Base-by-base conservation (phyloP, 2,113 vertebrate genomes). In the Corapipo altera region DNA sequence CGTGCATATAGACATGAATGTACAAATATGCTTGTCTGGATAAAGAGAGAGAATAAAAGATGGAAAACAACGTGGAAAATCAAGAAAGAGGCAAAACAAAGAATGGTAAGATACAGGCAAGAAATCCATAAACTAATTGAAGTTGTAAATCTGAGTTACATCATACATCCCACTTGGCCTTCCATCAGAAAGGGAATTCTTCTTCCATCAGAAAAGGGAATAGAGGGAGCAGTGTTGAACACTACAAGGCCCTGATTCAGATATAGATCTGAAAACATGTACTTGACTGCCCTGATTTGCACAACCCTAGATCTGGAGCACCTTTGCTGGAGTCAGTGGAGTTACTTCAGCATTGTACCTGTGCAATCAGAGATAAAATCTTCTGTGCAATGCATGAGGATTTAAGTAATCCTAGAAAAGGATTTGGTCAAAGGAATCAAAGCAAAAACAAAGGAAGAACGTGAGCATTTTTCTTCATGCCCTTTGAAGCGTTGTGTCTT, bases 381-480 rank as follows among this genome's bases (percentile, higher is more conserved):
- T 87, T 75, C 70, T 69, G 21, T 43, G 33, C 18, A 15, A 4
- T n/a, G 33, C 16, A 39, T 65, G 55, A 71, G 61, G 30, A 74
- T 52, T 83, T 62, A 77, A 78, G 44, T 30, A 91, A 87, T 75
- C 70, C 44, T 75, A 91, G 57, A 89, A 92, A 75, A 89, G 61
- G 41, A 81, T 75, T 83, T 91, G 89, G 61, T 93, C 44, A 82
- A 89, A 89, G 72, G 88, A 92, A 96, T 26, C 51, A 89, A 88
- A 64, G 52, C 28, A 84, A 72, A 91, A 93, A 79, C 77, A 91
- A 73, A 91, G 72, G 55, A 93, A 74, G 78, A 91, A 78, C 2
- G 9, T 65, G 62, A 81, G 18, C 17, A 3, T 64, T 95, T 79
- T 84, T n/a, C 61, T 81, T 84, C 22, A 57, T 20, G 24, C 32